phyloP scores from a whole-genome alignment of 30 jellyfish, hydroid and myxozoan genomes.

The Rhopilema esculentum region DNA sequence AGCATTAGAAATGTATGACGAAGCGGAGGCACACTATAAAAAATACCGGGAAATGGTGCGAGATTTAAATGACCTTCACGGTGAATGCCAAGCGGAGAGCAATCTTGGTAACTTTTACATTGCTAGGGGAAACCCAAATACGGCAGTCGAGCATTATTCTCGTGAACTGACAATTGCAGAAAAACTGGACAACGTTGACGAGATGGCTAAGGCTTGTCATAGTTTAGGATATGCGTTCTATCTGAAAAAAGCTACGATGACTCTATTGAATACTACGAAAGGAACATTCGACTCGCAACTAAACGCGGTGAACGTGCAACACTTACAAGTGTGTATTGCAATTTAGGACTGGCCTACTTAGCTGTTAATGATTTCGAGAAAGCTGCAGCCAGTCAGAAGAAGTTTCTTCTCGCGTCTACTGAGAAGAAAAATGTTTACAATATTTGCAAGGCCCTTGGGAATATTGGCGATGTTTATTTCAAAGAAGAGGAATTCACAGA shows the following conservation, averaged over 20 bases:
- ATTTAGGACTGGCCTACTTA: constrained; percentile 89
- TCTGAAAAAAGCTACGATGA: constrained; percentile 50
- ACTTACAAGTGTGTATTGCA: constrained; percentile 77
- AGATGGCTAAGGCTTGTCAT: constrained; percentile 91
- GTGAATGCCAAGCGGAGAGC: constrained; percentile 95
- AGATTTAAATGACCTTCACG: constrained; percentile 52
- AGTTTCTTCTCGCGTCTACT: constrained; percentile 78
- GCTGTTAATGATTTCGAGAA: constrained; percentile 77
- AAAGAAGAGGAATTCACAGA: constrained; percentile 66
- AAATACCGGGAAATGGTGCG: constrained; percentile 76
- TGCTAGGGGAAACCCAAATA: constrained; percentile 46
- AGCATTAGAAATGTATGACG: constrained; percentile 78
- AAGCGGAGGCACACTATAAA: constrained; percentile 85
- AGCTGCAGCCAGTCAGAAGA: constrained; percentile 91
- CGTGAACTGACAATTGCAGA: constrained; percentile 77
- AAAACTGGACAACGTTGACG: constrained; percentile 61
- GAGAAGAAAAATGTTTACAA: constrained; percentile 83
- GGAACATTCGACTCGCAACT: constrained; percentile 76
- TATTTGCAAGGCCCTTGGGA: constrained; percentile 94
- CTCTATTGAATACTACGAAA: constrained; percentile 84
- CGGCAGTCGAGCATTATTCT: constrained; percentile 78
- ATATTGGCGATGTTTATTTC: constrained; percentile 84
- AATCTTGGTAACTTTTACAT: constrained; percentile 89
- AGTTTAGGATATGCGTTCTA: constrained; percentile 84
- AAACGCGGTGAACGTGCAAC: constrained; percentile 67